Percentiles rank a stretch among this genome's conserved stretches.
Evolutionary conservation across 2,113 vertebrate species (phyloP).

Genomic region (Macquaria ambigua): DNA sequence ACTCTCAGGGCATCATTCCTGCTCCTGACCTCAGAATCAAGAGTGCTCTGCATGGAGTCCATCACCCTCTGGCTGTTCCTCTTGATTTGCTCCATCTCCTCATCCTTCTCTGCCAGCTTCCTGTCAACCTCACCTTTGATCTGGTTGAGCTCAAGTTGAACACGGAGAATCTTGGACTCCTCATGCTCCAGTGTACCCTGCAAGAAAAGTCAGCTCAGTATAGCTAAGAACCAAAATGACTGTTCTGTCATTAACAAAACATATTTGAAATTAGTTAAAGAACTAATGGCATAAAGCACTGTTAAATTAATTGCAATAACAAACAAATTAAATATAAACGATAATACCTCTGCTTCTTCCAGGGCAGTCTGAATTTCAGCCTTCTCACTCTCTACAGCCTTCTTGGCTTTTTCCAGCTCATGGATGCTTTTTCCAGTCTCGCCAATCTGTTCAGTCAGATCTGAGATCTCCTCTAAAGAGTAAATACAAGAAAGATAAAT

Average conservation of each 20-base stretch:
- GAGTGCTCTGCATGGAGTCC: constrained; percentile 88
- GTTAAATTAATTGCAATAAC: not conserved
- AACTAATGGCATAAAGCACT: not conserved
- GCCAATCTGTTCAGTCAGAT: constrained; percentile 76
- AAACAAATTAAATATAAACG: not conserved
- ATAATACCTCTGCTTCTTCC: constrained; percentile 71
- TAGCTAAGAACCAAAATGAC: not conserved
- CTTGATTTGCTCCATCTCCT: constrained; percentile 88
- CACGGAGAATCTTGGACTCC: constrained; percentile 81
- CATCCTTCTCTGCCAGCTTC: constrained; percentile 86
- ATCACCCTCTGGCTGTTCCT: constrained; percentile 87
- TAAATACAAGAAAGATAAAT: too few relatives aligned
- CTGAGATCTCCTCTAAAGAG: constrained; percentile 72
- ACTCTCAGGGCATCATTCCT: constrained; percentile 82
- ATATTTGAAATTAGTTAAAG: not conserved
- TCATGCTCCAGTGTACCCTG: constrained; percentile 81
- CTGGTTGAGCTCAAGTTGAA: constrained; percentile 89
- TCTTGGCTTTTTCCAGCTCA: constrained; percentile 75
- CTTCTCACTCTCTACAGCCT: constrained; percentile 67
- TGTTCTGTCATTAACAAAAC: not conserved
- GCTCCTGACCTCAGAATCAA: constrained; percentile 88
- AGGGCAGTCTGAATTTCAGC: constrained; percentile 69
- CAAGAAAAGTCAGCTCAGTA: not conserved
- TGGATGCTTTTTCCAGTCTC: constrained; percentile 72
- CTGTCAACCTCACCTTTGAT: constrained; percentile 90